Conservation (phyloP, 2,888 invertebrate genomes). For the Drosophila colorata region DNA sequence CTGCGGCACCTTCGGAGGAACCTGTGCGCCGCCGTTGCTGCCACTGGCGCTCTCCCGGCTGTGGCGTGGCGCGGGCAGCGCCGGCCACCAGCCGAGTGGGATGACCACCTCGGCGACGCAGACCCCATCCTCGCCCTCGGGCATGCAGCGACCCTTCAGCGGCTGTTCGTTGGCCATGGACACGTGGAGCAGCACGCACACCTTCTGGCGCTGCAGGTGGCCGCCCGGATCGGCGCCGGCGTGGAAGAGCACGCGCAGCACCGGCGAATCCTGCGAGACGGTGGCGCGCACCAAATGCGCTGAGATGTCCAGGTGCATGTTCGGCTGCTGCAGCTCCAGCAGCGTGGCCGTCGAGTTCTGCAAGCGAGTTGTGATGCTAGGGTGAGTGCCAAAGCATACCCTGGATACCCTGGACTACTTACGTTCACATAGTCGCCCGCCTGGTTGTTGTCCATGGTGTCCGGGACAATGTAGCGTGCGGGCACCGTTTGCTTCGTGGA, state of each 20-base stretch:
- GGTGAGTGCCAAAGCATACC: conserved; percentile 2
- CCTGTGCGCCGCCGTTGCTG: conserved; percentile 45
- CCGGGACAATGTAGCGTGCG: conserved; percentile 93
- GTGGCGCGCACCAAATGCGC: conserved; percentile 96
- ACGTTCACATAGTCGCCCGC: conserved; percentile 83
- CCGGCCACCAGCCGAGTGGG: conserved; percentile 96
- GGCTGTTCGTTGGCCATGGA: conserved; percentile 87
- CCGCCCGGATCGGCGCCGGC: conserved; percentile 94
- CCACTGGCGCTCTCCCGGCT: conserved; percentile 87
- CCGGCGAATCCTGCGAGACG: conserved; percentile 95
- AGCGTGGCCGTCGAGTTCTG: conserved; percentile 87
- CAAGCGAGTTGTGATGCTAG: neutral
- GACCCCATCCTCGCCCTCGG: conserved; percentile 96
- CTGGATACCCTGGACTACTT: conserved; percentile 46
- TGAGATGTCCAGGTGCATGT: conserved; percentile 94
- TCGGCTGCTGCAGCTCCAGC: conserved; percentile 89
- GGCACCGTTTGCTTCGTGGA: conserved; percentile 97
- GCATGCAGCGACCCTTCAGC: conserved; percentile 95
- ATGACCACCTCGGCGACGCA: conserved; percentile 95
- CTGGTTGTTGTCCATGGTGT: conserved; percentile 88
- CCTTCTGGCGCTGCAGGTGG: conserved; percentile 91
- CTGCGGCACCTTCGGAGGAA: conserved; percentile 88
- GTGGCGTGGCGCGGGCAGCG: conserved; percentile 88
- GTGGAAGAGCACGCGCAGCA: conserved; percentile 96
- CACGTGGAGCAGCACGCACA: conserved; percentile 93